Percentiles rank a stretch among this genome's conserved stretches.
phyloP scores from a whole-genome alignment of 2,797 vertebrate genomes.

The Pangasius sanitwongsei region DNA sequence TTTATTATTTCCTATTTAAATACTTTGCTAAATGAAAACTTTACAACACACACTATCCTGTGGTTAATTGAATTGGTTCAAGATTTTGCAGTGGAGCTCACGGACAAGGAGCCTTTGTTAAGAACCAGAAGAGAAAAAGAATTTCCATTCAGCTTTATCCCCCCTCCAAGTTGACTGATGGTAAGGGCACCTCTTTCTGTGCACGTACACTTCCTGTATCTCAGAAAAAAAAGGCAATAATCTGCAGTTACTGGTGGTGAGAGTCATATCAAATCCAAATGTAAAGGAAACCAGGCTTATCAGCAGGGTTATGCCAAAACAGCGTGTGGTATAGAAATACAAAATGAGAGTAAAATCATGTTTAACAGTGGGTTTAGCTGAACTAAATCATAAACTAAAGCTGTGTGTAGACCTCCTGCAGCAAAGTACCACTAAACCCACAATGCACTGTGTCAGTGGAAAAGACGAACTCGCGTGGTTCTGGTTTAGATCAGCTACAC shows the following conservation, averaged over 20 bases:
- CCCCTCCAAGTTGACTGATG: not conserved
- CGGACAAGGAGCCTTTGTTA: conserved; percentile 54
- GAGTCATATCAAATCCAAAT: not conserved
- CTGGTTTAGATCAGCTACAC: conserved; percentile 35
- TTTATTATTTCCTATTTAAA: not conserved
- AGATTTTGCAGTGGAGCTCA: conserved; percentile 43
- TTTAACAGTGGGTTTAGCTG: not conserved
- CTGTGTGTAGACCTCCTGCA: conserved; percentile 32
- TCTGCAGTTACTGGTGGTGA: not conserved
- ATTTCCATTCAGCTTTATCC: not conserved
- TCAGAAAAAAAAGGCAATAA: not conserved
- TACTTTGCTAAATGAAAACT: conserved; percentile 1
- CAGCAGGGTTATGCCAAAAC: not conserved
- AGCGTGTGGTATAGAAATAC: not conserved
- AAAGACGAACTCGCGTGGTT: conserved; percentile 13
- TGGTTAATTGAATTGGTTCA: conserved; percentile 53
- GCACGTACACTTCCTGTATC: conserved; percentile 9
- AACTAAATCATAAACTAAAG: conserved; percentile 6
- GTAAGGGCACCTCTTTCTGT: not conserved
- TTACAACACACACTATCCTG: conserved; percentile 29
- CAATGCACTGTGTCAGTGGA: conserved; percentile 18
- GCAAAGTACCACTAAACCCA: conserved; percentile 18
- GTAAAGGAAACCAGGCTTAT: not conserved
- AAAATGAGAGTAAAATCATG: not conserved
- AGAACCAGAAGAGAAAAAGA: conserved; percentile 17